Evolutionary conservation across 2,113 vertebrate species (phyloP).

Genomic region (Otus sunia): DNA sequence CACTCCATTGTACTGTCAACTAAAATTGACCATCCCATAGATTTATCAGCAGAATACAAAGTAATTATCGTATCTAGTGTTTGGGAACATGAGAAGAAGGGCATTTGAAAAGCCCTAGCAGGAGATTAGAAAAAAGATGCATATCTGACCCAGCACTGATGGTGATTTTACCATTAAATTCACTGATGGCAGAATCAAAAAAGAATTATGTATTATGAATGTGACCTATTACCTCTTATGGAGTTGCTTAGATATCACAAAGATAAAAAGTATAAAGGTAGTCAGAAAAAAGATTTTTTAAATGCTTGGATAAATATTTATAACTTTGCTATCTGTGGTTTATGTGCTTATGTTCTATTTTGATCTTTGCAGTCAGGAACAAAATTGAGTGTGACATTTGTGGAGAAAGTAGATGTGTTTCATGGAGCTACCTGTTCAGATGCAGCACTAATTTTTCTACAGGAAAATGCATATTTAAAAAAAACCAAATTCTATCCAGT

Average conservation of each 20-base stretch:
- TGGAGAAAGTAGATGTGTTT: not conserved
- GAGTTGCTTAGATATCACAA: not conserved
- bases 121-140: not conserved
- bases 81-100: not conserved
- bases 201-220: not conserved
- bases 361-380: not conserved
- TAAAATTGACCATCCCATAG: not conserved
- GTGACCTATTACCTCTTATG: not conserved
- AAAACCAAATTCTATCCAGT: not conserved
- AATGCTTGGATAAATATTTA: not conserved
- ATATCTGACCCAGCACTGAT: not conserved
- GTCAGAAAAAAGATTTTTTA: not conserved
- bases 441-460: not conserved
- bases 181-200: not conserved
- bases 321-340: not conserved
- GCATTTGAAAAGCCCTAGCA: not conserved
- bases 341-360: not conserved
- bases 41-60: not conserved
- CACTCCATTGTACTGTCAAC: not conserved
- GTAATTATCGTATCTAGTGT: not conserved
- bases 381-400: not conserved
- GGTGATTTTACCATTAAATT: not conserved
- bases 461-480: not conserved
- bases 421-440: not conserved
- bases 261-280: not conserved